phyloP scores from a whole-genome alignment of 2,797 vertebrate genomes.

The Chelon labrosus region DNA sequence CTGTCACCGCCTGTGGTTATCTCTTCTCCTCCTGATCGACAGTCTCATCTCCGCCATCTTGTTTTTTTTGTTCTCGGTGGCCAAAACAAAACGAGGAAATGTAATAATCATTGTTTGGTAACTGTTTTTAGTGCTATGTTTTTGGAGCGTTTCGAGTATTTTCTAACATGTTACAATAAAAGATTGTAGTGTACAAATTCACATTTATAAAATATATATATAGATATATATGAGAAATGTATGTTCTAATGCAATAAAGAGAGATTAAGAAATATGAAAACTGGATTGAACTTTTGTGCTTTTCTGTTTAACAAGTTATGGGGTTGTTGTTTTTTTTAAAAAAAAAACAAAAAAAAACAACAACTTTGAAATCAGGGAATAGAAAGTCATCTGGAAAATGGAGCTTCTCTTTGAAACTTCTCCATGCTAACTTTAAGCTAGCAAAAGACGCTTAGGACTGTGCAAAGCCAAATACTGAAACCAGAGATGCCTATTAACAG shows the following conservation, averaged over 20 bases:
- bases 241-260: conserved; percentile 91
- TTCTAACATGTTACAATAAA: conserved; percentile 90
- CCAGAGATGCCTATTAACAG: no score
- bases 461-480: no score
- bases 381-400: no score
- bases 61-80: conserved; percentile 73
- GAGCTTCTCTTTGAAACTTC: no score
- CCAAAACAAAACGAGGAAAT: conserved; percentile 79
- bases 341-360: no score
- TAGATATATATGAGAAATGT: conserved; percentile 85
- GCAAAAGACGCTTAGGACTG: no score
- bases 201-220: conserved; percentile 88
- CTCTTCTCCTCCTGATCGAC: conserved; percentile 58
- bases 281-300: not conserved
- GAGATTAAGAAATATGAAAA: conserved; percentile 75
- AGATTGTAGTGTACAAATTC: conserved; percentile 92
- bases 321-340: not conserved
- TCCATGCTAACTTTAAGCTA: no score
- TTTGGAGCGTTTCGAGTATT: conserved; percentile 87
- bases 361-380: not conserved
- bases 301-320: not conserved
- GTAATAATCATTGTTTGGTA: conserved; percentile 87
- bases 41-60: conserved; percentile 61
- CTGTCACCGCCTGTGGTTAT: conserved; percentile 34
- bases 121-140: conserved; percentile 89